phyloP scores from a whole-genome alignment of 1,140 invertebrate species.

The Drosophila ogumai region DNA sequence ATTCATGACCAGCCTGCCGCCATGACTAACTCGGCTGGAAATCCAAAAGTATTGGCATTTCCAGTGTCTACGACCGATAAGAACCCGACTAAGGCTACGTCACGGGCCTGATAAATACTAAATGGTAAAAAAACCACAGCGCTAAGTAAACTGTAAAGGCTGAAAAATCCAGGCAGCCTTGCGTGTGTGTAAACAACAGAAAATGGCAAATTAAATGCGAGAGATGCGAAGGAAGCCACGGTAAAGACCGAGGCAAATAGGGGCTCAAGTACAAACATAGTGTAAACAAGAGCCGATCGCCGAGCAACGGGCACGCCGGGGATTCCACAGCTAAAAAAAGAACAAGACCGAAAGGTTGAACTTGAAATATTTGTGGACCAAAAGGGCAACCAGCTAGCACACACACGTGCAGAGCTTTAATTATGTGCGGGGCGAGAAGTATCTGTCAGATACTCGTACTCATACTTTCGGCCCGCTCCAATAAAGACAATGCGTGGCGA shows the following conservation, averaged over 20 bases:
- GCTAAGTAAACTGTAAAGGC: constrained; percentile 9
- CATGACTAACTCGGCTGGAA: constrained; percentile 23
- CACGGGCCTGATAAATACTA: background rate
- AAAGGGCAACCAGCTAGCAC: constrained; percentile 32
- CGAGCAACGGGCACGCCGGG: constrained; percentile 16
- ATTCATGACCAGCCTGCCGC: constrained; percentile 5
- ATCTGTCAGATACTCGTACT: constrained; percentile 49
- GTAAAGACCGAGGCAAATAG: constrained; percentile 39
- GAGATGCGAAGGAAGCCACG: constrained; percentile 42
- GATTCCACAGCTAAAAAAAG: constrained; percentile 28
- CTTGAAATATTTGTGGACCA: constrained; percentile 56
- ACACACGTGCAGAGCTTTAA: constrained; percentile 52
- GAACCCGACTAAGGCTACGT: constrained; percentile 4
- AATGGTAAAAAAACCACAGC: background rate
- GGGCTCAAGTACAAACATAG: constrained; percentile 41
- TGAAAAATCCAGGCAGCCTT: constrained; percentile 10
- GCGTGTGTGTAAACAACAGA: constrained; percentile 32
- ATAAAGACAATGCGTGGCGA: constrained; percentile 27
- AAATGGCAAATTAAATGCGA: constrained; percentile 36
- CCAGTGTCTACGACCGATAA: constrained; percentile 38
- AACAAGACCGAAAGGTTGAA: constrained; percentile 39
- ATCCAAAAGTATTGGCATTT: constrained; percentile 12
- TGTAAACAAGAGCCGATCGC: constrained; percentile 43
- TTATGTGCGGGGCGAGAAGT: constrained; percentile 51
- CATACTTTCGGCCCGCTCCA: constrained; percentile 46